phyloP scores from a whole-genome alignment of 2,113 vertebrate species.

The Protobothrops mucrosquamatus region DNA sequence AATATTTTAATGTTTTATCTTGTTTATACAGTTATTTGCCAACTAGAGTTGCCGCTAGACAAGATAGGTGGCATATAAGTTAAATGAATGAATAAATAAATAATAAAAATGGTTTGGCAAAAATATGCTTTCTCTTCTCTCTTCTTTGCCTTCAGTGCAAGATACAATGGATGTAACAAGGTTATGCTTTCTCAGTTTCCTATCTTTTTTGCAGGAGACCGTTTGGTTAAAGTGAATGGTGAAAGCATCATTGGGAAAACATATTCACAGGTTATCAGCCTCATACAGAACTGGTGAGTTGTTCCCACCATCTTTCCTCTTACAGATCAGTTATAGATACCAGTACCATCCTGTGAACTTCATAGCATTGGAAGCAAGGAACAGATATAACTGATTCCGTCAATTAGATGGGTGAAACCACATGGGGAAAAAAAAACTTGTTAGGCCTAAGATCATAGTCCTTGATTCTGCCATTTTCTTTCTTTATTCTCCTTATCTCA shows the following conservation, averaged over 20 bases:
- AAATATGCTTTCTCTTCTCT: not conserved
- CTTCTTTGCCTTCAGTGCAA: not conserved
- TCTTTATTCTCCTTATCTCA: not conserved
- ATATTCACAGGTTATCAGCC: slow-evolving; percentile 95
- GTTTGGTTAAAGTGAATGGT: slow-evolving; percentile 94
- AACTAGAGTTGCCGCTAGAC: not conserved
- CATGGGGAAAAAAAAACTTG: not conserved
- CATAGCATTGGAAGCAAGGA: not conserved
- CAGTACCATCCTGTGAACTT: not conserved
- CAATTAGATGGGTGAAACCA: not conserved
- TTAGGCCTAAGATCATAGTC: not conserved
- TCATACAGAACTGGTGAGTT: slow-evolving; percentile 95
- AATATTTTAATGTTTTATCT: not conserved
- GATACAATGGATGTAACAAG: not conserved
- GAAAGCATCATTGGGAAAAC: slow-evolving; percentile 95
- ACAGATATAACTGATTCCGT: too few relatives aligned
- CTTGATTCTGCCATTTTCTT: not conserved
- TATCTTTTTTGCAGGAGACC: slow-evolving; percentile 77
- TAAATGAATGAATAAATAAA: not conserved
- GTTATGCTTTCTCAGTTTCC: not conserved
- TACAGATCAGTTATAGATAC: not conserved
- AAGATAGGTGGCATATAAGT: not conserved
- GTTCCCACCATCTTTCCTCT: not conserved
- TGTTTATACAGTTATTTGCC: not conserved
- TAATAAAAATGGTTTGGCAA: not conserved